Evolutionary conservation across 92 coral and sea anemone genomes (phyloP), one percentile per base, ranked within the genome.

Genomic region (Zoanthus sansibaricus): DNA sequence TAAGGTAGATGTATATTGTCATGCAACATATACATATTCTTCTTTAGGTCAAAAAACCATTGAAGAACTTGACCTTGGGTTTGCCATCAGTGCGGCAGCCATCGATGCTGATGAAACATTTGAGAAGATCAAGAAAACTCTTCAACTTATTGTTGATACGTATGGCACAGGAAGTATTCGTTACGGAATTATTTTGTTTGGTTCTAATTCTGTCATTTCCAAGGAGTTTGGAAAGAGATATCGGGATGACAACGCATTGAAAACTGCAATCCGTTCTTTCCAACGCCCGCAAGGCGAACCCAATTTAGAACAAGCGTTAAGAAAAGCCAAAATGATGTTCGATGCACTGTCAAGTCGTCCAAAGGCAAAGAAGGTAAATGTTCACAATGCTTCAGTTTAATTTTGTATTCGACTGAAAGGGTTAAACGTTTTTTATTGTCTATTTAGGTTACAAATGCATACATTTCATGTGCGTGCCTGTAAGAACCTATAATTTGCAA

Each of bases 61-160:
- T 37, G 58, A 94, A 72, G 93, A 84, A 49, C 86, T 94, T 47
- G 98, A 94, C 32, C 93, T 94, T 64, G 94, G 92, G 25, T 91
- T 94, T 58, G 98, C 92, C 15, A 86, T 94, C 49, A 91, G 95
- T 58, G 72, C 98, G 30, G 87, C 86, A 0, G 92, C 87, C 31
- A 31, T 64, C 18, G 87, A 92, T 31, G 93, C 98, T 0, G 91
- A 82, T 8, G 89, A 77, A 55, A 92, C 98, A 6, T 93, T 88
- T 87, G 54, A 77, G 59, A 78, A 75, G 75, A 80, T 84, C 79
- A 93, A 93, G 89, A 93, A 91, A 75, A 75, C 89, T 79, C 77
- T 91, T 10, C 89, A 86, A 67, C 87, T 90, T 9, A 87, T 96
- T 51, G 72, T 92, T 13, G 96, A 87, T 58, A 77, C 85, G 64